A percentile compares a stretch with the other conserved stretches of the same genome.
These are phyloP conservation scores for Eupithecia inturbata DNA, from an alignment of 2,888 invertebrate species.

Conservation along the genomic window DNA sequence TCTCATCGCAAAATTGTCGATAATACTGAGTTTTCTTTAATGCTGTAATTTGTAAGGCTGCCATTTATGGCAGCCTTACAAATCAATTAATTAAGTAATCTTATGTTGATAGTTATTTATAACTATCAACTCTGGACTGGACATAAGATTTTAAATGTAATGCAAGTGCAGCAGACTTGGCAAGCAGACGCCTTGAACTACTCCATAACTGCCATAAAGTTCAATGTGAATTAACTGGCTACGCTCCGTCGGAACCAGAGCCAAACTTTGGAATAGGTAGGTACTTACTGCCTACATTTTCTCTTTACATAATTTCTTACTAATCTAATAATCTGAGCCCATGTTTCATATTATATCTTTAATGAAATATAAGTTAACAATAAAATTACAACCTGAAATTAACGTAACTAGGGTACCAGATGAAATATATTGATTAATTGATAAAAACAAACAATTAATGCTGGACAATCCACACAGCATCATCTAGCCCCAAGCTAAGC, in stretches of 20 bases:
- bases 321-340: too few relatives aligned
- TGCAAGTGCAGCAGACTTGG: conserved; percentile 58
- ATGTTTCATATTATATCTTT: too few relatives aligned
- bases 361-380: too few relatives aligned
- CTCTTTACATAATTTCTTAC: conserved; percentile 47
- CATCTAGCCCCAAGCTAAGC: too few relatives aligned
- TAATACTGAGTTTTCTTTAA: not conserved
- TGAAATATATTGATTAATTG: too few relatives aligned
- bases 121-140: conserved; percentile 4
- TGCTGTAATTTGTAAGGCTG: not conserved
- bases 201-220: conserved; percentile 70
- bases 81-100: too few relatives aligned
- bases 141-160: conserved; percentile 26
- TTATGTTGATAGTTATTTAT: not conserved
- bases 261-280: conserved; percentile 54
- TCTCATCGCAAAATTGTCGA: not conserved
- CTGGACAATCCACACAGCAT: too few relatives aligned
- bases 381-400: too few relatives aligned
- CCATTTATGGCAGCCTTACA: too few relatives aligned
- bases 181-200: conserved; percentile 59
- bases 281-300: conserved; percentile 24
- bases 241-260: conserved; percentile 52
- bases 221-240: conserved; percentile 67
- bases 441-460: too few relatives aligned
- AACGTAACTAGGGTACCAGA: too few relatives aligned